Conservation (phyloP, 2,888 invertebrate species). For the Cerastis leucographa region DNA sequence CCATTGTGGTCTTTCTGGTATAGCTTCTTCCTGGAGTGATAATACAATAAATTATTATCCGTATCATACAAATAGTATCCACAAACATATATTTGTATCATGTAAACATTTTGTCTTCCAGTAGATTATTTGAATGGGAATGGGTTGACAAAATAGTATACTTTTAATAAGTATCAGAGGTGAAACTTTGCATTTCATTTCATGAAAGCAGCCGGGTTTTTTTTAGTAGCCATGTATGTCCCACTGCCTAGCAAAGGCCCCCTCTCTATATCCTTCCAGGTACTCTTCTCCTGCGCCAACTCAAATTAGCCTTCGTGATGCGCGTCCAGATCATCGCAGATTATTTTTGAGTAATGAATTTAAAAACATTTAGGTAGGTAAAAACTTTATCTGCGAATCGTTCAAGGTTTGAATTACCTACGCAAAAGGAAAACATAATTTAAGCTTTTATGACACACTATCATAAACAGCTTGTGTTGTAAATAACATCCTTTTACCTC, state of each 20-base stretch:
- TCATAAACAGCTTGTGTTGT: constrained; percentile 16
- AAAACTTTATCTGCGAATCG: neutral
- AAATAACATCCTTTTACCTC: constrained; percentile 18
- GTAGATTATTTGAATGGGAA: neutral
- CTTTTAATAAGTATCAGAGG: neutral
- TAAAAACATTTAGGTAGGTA: neutral
- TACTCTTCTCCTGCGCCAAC: no score
- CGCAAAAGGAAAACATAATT: constrained; percentile 10
- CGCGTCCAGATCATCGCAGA: neutral
- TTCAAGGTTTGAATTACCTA: neutral
- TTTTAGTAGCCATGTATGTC: no score
- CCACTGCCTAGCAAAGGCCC: no score
- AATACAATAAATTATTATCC: neutral
- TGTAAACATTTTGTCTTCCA: neutral
- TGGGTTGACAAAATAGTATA: neutral
- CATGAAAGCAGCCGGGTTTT: no score
- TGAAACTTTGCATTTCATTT: neutral
- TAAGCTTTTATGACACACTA: constrained; percentile 16
- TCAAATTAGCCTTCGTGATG: no score
- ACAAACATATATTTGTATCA: no score
- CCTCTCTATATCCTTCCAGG: no score
- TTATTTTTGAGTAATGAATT: neutral
- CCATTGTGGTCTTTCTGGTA: constrained; percentile 88
- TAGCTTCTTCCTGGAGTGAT: constrained; percentile 65
- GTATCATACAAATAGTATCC: neutral